Percentiles rank a stretch among this genome's conserved stretches.
Evolutionary conservation across 1,140 invertebrate genomes (phyloP).

Genomic region (Apis cerana): DNA sequence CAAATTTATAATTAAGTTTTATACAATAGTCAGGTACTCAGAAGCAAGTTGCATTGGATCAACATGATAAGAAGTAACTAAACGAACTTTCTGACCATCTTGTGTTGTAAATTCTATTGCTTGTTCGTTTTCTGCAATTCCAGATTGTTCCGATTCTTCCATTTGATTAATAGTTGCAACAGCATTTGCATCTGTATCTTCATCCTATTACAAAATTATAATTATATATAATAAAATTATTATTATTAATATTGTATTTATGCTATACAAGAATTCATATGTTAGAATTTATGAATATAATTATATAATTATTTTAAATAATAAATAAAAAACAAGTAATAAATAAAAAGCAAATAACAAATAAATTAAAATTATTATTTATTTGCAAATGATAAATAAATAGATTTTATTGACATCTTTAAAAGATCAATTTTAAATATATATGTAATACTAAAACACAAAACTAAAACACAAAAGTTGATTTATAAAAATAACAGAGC

Average conservation of each 20-base stretch:
- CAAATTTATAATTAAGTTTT: conserved; percentile 39
- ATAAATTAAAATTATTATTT: too few species aligned
- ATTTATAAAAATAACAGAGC: too few species aligned
- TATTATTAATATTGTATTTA: too few species aligned
- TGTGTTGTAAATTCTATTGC: conserved; percentile 80
- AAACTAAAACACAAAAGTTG: too few species aligned
- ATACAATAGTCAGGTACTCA: conserved; percentile 80
- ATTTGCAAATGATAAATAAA: too few species aligned
- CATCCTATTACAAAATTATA: conserved; percentile 59
- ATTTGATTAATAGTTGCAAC: conserved; percentile 74
- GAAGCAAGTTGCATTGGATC: conserved; percentile 77
- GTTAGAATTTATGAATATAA: not conserved
- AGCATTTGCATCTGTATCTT: conserved; percentile 69
- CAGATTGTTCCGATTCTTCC: conserved; percentile 64
- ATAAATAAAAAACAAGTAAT: too few species aligned
- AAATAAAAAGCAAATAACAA: too few species aligned
- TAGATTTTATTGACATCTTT: too few species aligned
- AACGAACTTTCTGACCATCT: conserved; percentile 80
- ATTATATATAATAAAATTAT: not conserved
- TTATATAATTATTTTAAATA: not conserved
- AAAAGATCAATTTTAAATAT: too few species aligned
- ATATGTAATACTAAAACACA: too few species aligned
- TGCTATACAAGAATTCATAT: too few species aligned
- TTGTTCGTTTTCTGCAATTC: conserved; percentile 71
- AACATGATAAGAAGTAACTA: conserved; percentile 78